Evolutionary conservation across 2,888 invertebrate genomes (phyloP), one percentile per base, ranked within the genome.

Genomic region (Leptinotarsa haldemani): DNA sequence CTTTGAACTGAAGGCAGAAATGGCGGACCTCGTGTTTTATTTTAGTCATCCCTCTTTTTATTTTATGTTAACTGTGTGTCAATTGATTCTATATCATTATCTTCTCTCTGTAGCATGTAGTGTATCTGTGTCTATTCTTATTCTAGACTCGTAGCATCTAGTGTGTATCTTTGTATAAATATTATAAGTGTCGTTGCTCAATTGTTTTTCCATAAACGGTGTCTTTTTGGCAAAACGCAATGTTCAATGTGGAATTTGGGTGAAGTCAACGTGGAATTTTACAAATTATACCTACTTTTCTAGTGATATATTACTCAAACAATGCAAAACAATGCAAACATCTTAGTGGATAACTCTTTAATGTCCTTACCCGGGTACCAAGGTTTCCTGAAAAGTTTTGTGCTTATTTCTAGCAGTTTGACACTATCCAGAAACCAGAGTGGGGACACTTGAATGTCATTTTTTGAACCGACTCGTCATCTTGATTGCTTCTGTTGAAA

Each of bases 181-280:
- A 81, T 82, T 83, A 85, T 87, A 86, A 81, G 87, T 87, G 87
- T 87, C 87, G 87, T 87, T 87, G 87, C 85, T 87, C 87, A 85
- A 84, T 79, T 81, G 78, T 80, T 80, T 79, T 80, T 81, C 40
- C 77, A 69, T 74, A 75, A 80, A 81, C 80, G 78, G 81, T 86
- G 85, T 86, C 85, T 84, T 86, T 87, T 86, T 86, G 87, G 86
- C 87, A 86, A 86, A 85, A 86, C 86, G 87, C 86, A 85, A 84
- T 85, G 84, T 86, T 84, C 82, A 80, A 85, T 85, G 84, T 86
- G 88, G 88, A 88, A 88, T 88, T 88, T 88, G 88, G 88, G 88
- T 88, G 88, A 88, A 87, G 83, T 85, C 86, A 85, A 85, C 83
- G 82, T 83, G 81, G 80, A 80, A 80, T 72, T 74, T 69, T 64